Base-by-base conservation (phyloP, 2,888 invertebrate species). In the Onthophagus sagittarius region DNA sequence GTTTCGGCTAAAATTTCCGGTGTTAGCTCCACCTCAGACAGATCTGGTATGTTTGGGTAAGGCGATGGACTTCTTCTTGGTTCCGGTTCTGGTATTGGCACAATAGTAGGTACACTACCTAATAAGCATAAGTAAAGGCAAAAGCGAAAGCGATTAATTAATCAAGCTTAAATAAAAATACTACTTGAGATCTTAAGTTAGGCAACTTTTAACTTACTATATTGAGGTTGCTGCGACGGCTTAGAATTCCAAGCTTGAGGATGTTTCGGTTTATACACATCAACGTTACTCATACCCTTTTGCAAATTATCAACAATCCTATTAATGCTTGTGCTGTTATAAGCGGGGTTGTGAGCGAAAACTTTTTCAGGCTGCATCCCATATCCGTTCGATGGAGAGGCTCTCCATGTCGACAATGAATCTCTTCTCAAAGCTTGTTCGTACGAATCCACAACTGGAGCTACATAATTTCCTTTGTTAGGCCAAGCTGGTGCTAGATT, bases 181-280 rank as follows among this genome's bases (percentile, higher is more conserved):
- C 2, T 23, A 5, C 53, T 2, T 33, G 14, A 14, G 23, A 23
- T 23, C n/a, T n/a, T n/a, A n/a, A n/a, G n/a, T n/a, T n/a, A n/a
- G 23, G 3, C 1, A 1, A 3, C 23, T n/a, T 11, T 62, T 62
- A 67, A 83, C 85, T 83, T 81, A 86, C 86, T 83, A 76, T 81
- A 85, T 76, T 80, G 78, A 75, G 82, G 80, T 74, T 81, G 79
- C 62, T 78, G 72, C 6, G 79, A 77, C 53, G 81, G 74, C 64
- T 79, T 77, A 1, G 83, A 78, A 75, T 84, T 86, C 88, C 88
- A 88, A 62, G 86, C 87, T 76, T 85, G 84, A 0, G 88, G 88
- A 71, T 86, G 78, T 73, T 85, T 85, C 1, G 87, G 86, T 79
- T 87, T 86, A 78, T 88, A 87, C 2, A 87, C 82, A 76, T 87